These are phyloP conservation scores for Luehdorfia chinensis DNA, from an alignment of 1,140 invertebrate genomes.

Conservation along the genomic window DNA sequence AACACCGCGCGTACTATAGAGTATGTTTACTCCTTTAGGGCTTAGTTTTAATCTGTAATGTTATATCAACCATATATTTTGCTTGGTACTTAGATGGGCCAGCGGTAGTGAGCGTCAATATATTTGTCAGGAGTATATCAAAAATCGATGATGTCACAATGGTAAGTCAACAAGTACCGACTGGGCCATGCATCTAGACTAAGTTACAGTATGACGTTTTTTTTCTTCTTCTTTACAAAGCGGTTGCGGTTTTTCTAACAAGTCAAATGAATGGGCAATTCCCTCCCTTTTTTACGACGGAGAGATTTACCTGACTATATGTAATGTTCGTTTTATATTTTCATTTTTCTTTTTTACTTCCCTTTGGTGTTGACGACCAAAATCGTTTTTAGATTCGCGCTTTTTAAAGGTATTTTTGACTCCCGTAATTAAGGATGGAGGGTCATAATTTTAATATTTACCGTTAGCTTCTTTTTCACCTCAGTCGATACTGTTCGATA, in stretches of 20 bases:
- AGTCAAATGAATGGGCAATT: conserved; percentile 76
- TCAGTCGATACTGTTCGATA: conserved; percentile 21
- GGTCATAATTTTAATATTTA: conserved; percentile 17
- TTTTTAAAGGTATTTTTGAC: conserved; percentile 17
- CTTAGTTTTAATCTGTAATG: conserved; percentile 41
- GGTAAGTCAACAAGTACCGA: conserved; percentile 85
- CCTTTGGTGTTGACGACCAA: conserved; percentile 73
- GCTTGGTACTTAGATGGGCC: conserved; percentile 87
- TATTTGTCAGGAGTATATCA: conserved; percentile 98
- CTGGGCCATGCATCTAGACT: conserved; percentile 59
- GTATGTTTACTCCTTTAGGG: conserved; percentile 41
- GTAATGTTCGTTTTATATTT: conserved; percentile 49
- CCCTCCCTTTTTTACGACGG: conserved; percentile 47
- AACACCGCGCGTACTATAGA: conserved; percentile 22
- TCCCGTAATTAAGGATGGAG: conserved; percentile 16
- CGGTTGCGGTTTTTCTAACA: conserved; percentile 53
- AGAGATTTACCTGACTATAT: conserved; percentile 61
- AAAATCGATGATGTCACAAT: conserved; percentile 99
- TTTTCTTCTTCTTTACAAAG: conserved; percentile 38
- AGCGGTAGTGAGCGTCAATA: conserved; percentile 95
- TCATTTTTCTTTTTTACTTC: conserved; percentile 37
- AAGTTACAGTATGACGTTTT: conserved; percentile 50
- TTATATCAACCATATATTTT: conserved; percentile 67
- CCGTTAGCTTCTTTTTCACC: conserved; percentile 19
- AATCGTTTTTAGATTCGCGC: conserved; percentile 70